Evolutionary conservation across 2,888 invertebrate species (phyloP), one percentile per base, ranked within the genome.

Genomic region (Papilio protenor): DNA sequence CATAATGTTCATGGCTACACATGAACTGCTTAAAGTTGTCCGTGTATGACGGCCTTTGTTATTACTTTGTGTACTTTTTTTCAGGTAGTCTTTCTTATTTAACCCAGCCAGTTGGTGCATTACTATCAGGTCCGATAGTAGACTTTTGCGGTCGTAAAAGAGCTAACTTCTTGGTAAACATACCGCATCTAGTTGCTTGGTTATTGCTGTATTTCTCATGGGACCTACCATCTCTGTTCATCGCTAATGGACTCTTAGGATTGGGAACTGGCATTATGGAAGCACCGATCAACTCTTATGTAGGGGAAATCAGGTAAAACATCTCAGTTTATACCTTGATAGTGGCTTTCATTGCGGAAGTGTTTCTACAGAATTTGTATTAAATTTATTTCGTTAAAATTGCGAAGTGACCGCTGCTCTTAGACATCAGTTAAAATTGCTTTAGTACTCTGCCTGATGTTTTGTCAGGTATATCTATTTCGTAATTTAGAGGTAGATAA

Each of bases 191-290:
- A 1, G 79, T 93, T 0, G 95, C 95, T 0, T 96, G 96, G 96
- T 86, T 94, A 66, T 87, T 96, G 21, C 89, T 95, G 85, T 93
- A 95, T 85, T 93, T 90, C 79, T 89, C 95, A 0, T 91, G 90
- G 85, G 91, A 95, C 57, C 83, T 94, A 0, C 88, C 92, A 0
- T 86, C 90, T 1, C 86, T 96, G 47, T 95, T 95, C 84, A 84
- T 92, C 8, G 95, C 95, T 0, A 95, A 92, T 61, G 92, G 92
- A 2, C 84, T 96, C 10, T 86, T 95, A 59, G 96, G 96, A 0
- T 81, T 96, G 1, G 95, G 96, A 1, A 93, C 95, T 18, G 96
- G 96, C 0, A 90, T 96, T 45, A 95, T 96, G 95, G 95, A 96
- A 82, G 95, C 95, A 0, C 96, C 96, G 1, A 94, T 95, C 70